Conservation (phyloP, 92 coral and sea anemone genomes). For the Scolanthus callimorphus region DNA sequence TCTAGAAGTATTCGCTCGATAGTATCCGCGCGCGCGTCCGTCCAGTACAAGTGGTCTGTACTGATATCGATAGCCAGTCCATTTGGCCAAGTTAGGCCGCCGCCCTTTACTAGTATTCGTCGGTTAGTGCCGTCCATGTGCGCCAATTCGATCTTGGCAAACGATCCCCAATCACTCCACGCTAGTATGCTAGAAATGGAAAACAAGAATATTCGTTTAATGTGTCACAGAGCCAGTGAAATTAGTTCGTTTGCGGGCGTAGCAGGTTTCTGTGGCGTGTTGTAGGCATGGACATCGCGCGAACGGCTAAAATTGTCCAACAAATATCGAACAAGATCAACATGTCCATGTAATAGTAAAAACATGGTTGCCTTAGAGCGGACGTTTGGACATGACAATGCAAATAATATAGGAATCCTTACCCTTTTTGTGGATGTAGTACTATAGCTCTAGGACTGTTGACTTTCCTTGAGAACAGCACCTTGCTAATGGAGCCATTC, state of each 20-base stretch:
- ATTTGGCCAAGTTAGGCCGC: constrained; percentile 73
- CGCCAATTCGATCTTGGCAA: constrained; percentile 83
- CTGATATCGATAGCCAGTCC: constrained; percentile 77
- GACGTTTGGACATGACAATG: too few species aligned
- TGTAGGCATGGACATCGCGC: too few species aligned
- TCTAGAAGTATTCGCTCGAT: constrained; percentile 49
- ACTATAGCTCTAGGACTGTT: constrained; percentile 76
- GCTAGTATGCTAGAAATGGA: too few species aligned
- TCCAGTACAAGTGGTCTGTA: constrained; percentile 69
- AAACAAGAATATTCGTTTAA: too few species aligned
- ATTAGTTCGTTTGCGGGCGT: too few species aligned
- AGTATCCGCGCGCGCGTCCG: constrained; percentile 58
- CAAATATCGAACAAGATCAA: too few species aligned
- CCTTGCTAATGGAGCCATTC: constrained; percentile 73
- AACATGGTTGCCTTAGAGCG: too few species aligned
- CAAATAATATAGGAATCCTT: too few species aligned
- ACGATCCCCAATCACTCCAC: constrained; percentile 91
- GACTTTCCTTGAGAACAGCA: constrained; percentile 50
- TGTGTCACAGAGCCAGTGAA: too few species aligned
- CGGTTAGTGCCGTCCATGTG: constrained; percentile 91
- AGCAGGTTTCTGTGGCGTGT: too few species aligned
- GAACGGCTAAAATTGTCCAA: too few species aligned
- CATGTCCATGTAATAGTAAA: too few species aligned
- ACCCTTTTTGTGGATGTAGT: constrained; percentile 83
- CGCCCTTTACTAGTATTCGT: constrained; percentile 46